These are phyloP conservation scores for Apis mellifera DNA, from an alignment of 1,140 invertebrate genomes.

Conservation along the genomic window DNA sequence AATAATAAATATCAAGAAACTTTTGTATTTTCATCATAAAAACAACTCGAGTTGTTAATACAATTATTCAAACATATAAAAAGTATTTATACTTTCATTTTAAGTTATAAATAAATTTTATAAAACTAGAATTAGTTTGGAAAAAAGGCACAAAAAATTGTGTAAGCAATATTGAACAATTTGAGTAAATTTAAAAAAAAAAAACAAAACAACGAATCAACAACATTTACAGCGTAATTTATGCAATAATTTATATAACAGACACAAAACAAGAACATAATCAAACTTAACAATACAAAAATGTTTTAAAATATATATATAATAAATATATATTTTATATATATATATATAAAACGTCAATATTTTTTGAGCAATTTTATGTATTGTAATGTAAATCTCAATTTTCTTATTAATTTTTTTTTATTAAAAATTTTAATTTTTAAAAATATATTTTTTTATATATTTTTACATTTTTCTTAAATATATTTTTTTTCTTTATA, in stretches of 20 bases:
- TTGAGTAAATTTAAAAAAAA: background rate
- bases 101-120: background rate
- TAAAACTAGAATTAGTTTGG: slow-evolving; percentile 8
- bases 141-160: background rate
- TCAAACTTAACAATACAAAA: background rate
- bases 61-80: background rate
- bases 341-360: too few relatives aligned
- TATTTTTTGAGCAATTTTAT: background rate
- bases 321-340: too few relatives aligned
- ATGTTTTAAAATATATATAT: too few relatives aligned
- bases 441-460: background rate
- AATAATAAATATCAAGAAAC: background rate
- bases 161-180: slow-evolving; percentile 7
- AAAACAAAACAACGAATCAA: slow-evolving; percentile 8
- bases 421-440: background rate
- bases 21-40: background rate
- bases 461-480: background rate
- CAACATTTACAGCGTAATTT: background rate
- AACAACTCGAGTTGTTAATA: background rate
- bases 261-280: slow-evolving; percentile 5
- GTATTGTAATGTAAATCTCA: background rate
- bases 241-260: background rate
- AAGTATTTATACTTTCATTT: background rate
- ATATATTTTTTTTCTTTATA: background rate
- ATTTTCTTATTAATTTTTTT: background rate